Evolutionary conservation across 2,888 invertebrate species (phyloP).

Genomic region (Synergus japonicus): DNA sequence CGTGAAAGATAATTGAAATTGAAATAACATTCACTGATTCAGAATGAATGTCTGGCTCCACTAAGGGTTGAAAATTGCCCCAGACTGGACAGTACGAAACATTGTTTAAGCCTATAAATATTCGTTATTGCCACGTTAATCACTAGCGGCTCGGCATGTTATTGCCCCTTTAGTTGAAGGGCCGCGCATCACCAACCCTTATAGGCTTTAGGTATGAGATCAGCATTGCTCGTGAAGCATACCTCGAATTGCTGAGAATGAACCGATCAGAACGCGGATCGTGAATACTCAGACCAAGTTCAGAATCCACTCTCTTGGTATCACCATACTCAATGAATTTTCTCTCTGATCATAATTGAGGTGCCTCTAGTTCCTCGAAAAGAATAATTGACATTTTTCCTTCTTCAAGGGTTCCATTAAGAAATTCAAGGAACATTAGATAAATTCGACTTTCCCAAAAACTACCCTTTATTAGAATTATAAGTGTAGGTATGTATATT

Average conservation of each 20-base stretch:
- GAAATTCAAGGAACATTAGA: background rate
- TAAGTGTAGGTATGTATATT: too few relatives aligned
- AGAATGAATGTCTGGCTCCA: constrained; percentile 10
- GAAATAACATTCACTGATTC: constrained; percentile 15
- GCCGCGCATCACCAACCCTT: constrained; percentile 65
- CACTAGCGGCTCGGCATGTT: constrained; percentile 69
- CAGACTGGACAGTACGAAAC: constrained; percentile 71
- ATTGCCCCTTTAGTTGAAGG: constrained; percentile 67
- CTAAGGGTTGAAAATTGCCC: constrained; percentile 36
- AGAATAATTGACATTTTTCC: constrained; percentile 28
- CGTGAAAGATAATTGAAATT: constrained; percentile 16
- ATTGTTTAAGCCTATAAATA: constrained; percentile 75
- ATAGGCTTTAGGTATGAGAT: constrained; percentile 56
- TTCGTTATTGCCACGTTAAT: constrained; percentile 75
- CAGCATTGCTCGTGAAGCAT: constrained; percentile 57
- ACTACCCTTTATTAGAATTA: too few relatives aligned
- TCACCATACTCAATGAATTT: constrained; percentile 71
- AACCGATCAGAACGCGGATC: constrained; percentile 53
- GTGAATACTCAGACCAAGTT: constrained; percentile 61
- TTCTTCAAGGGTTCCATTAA: background rate
- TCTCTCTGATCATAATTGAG: constrained; percentile 34
- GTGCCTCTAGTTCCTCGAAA: background rate
- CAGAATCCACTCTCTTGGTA: constrained; percentile 72
- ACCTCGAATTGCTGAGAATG: constrained; percentile 70
- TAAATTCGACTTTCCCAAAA: too few relatives aligned